Percentiles rank a stretch among this genome's conserved stretches.
phyloP scores from a whole-genome alignment of 2,888 invertebrate species.

The Diachrysia chrysitis region DNA sequence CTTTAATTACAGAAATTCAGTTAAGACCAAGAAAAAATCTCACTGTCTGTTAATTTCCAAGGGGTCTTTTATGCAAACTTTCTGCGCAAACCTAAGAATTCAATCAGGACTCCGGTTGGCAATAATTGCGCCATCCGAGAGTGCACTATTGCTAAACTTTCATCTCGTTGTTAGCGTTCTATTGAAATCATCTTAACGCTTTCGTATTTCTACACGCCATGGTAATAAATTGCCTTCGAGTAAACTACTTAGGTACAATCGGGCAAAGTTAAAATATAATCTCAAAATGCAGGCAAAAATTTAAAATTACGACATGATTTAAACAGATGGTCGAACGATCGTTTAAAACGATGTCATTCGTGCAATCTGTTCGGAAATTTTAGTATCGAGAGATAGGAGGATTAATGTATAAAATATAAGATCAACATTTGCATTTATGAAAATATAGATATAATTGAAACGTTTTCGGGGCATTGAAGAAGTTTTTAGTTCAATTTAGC shows the following conservation, averaged over 20 bases:
- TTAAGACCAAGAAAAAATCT: conserved; percentile 67
- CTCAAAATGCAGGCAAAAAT: conserved; percentile 79
- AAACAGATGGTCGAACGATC: conserved; percentile 62
- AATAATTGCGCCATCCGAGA: conserved; percentile 84
- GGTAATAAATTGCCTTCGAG: conserved; percentile 79
- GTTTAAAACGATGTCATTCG: conserved; percentile 63
- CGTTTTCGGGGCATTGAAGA: conserved; percentile 87
- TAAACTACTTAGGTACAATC: conserved; percentile 82
- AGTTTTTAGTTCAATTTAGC: conserved; percentile 90
- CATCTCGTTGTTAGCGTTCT: conserved; percentile 81
- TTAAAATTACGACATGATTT: conserved; percentile 75
- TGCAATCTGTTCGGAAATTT: conserved; percentile 62
- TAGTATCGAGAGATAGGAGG: conserved; percentile 54
- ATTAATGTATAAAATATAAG: conserved; percentile 60
- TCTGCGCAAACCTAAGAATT: conserved; percentile 84
- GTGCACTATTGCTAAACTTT: conserved; percentile 84
- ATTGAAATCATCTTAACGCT: conserved; percentile 85
- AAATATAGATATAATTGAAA: conserved; percentile 84
- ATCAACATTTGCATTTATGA: conserved; percentile 67
- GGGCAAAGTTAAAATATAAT: conserved; percentile 83
- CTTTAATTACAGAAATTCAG: conserved; percentile 67
- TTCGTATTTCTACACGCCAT: conserved; percentile 77
- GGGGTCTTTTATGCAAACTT: conserved; percentile 83
- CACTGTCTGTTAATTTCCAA: conserved; percentile 77
- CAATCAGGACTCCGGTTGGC: conserved; percentile 83